phyloP scores from a whole-genome alignment of 2,888 invertebrate species.

The Rhodophaea formosa region DNA sequence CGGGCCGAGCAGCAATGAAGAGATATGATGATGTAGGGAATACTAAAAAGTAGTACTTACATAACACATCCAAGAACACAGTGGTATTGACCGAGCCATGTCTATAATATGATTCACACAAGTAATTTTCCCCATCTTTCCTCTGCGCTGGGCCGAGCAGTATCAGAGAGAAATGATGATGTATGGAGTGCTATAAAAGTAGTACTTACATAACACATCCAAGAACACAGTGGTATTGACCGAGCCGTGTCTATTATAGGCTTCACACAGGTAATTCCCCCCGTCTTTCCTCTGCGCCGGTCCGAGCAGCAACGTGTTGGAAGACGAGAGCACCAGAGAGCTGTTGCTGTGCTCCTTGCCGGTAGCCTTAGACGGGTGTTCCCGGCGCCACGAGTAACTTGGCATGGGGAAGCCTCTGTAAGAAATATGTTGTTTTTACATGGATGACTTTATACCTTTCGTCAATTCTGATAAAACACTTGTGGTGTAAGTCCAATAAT shows the following conservation, averaged over 20 bases:
- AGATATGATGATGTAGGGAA: too few species aligned
- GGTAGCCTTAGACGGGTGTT: slow-evolving; percentile 57
- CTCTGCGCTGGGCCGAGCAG: slow-evolving; percentile 84
- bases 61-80: slow-evolving; percentile 89
- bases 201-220: slow-evolving; percentile 91
- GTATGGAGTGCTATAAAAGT: too few species aligned
- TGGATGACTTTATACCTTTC: too few species aligned
- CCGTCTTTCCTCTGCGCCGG: slow-evolving; percentile 85
- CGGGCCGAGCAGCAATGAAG: slow-evolving; percentile 82
- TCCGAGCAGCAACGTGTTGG: slow-evolving; percentile 75
- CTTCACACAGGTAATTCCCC: slow-evolving; percentile 90
- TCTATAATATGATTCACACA: slow-evolving; percentile 89
- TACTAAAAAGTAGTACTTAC: slow-evolving; percentile 39
- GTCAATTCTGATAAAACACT: too few species aligned
- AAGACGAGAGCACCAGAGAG: slow-evolving; percentile 62
- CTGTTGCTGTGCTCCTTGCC: slow-evolving; percentile 54
- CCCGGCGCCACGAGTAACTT: slow-evolving; percentile 86
- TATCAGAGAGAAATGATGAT: too few species aligned
- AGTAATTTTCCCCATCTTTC: slow-evolving; percentile 87
- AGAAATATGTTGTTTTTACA: slow-evolving; percentile 1
- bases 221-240: slow-evolving; percentile 85
- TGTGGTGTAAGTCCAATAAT: too few species aligned
- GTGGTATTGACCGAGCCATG: slow-evolving; percentile 87
- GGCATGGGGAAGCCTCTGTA: slow-evolving; percentile 85
- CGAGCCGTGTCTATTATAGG: slow-evolving; percentile 89